Evolutionary conservation across 2,888 invertebrate species (phyloP).

Genomic region (Volucella bombylans): DNA sequence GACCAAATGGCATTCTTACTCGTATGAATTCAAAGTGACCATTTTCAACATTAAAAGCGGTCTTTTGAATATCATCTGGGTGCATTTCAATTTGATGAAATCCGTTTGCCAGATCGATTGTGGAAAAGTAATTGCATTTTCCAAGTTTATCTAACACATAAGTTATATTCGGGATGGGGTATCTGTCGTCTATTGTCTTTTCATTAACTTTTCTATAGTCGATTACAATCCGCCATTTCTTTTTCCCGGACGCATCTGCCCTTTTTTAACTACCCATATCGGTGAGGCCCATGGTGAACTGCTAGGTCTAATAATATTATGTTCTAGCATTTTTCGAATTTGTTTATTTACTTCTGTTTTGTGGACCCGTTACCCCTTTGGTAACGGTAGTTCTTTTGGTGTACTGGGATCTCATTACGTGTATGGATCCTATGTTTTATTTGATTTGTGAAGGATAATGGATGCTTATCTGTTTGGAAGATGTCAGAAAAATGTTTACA

Average conservation of each 20-base stretch:
- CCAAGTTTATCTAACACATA: conserved; percentile 33
- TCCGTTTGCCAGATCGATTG: conserved; percentile 21
- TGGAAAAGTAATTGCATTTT: conserved; percentile 42
- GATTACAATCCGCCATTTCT: conserved; percentile 35
- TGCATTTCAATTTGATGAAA: conserved; percentile 43
- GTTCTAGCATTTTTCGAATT: conserved; percentile 18
- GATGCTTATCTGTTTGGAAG: background rate
- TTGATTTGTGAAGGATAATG: conserved; percentile 14
- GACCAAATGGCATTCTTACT: conserved; percentile 37
- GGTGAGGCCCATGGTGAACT: conserved; percentile 36
- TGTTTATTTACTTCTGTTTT: conserved; percentile 12
- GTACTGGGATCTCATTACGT: conserved; percentile 26
- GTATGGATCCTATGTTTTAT: conserved; percentile 33
- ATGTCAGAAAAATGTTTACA: conserved; percentile 7
- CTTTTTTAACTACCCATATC: conserved; percentile 25
- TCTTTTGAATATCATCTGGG: conserved; percentile 26
- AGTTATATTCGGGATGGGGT: conserved; percentile 27
- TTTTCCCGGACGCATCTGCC: conserved; percentile 24
- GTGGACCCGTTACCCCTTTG: too few species aligned
- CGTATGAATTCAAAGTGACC: conserved; percentile 42
- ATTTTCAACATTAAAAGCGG: conserved; percentile 28
- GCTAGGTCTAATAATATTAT: conserved; percentile 27
- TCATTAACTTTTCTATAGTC: conserved; percentile 40
- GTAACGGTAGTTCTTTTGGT: conserved; percentile 31
- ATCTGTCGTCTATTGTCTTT: conserved; percentile 31